Conservation (phyloP, 2,888 invertebrate genomes). For the Anoplius nigerrimus region DNA sequence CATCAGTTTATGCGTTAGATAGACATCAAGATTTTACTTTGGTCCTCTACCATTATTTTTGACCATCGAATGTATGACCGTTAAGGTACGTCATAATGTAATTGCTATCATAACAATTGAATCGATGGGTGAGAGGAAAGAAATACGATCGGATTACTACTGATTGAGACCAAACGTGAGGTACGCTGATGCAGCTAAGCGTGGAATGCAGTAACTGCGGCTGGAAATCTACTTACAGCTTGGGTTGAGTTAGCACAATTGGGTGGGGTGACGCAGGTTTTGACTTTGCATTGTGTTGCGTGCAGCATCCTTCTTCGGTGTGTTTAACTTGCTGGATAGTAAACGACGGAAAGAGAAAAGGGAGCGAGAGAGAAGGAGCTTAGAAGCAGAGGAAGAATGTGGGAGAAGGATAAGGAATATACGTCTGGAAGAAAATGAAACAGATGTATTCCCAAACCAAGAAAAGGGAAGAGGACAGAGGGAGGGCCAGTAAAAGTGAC, state of each 20-base stretch:
- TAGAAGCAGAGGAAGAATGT: constrained; percentile 23
- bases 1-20: too few relatives aligned
- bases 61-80: too few relatives aligned
- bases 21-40: too few relatives aligned
- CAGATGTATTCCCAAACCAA: constrained; percentile 27
- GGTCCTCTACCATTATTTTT: constrained; percentile 23
- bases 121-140: constrained; percentile 47
- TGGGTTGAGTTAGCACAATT: constrained; percentile 42
- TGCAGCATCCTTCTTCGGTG: constrained; percentile 48
- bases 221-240: constrained; percentile 30
- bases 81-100: too few relatives aligned
- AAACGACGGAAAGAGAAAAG: constrained; percentile 21
- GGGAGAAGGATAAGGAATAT: constrained; percentile 25
- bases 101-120: constrained; percentile 41
- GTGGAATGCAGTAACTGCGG: constrained; percentile 62
- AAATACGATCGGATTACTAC: constrained; percentile 20
- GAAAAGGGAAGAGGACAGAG: constrained; percentile 45
- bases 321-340: constrained; percentile 57
- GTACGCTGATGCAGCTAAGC: constrained; percentile 48
- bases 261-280: constrained; percentile 54
- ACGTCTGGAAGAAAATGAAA: constrained; percentile 29
- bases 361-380: constrained; percentile 30
- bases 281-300: constrained; percentile 67
- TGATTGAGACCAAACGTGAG: constrained; percentile 21
- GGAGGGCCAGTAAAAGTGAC: constrained; percentile 69